Evolutionary conservation across 2,797 vertebrate genomes (phyloP).

Genomic region (Sebastes oblongus): DNA sequence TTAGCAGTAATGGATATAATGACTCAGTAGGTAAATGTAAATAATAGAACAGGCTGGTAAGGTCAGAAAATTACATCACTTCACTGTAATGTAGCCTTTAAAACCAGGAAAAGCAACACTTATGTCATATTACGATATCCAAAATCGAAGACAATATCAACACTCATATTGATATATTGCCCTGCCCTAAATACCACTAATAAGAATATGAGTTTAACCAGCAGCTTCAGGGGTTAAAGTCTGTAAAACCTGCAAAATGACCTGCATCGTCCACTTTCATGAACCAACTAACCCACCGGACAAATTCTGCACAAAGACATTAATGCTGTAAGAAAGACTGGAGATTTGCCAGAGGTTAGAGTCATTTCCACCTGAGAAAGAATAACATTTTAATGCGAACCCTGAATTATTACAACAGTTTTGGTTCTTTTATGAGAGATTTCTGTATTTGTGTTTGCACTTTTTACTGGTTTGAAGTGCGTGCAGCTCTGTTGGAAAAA

Average conservation of each 20-base stretch:
- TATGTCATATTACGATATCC: too few relatives aligned
- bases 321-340: not conserved
- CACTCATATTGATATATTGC: too few relatives aligned
- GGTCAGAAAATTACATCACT: too few relatives aligned
- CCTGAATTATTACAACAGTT: not conserved
- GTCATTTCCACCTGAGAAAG: not conserved
- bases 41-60: too few relatives aligned
- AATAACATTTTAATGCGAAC: not conserved
- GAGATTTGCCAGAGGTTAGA: not conserved
- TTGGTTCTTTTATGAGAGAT: not conserved
- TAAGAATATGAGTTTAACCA: not conserved
- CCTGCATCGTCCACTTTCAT: not conserved
- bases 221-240: constrained; percentile 20
- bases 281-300: not conserved
- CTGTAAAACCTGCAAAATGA: constrained; percentile 15
- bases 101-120: too few relatives aligned
- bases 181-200: too few relatives aligned
- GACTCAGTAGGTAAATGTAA: too few relatives aligned
- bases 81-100: too few relatives aligned
- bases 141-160: too few relatives aligned
- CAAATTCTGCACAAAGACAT: not conserved
- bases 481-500: too few relatives aligned
- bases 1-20: too few relatives aligned
- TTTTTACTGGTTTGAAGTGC: not conserved
- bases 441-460: not conserved